Base-by-base conservation (phyloP, 2,797 vertebrate genomes). In the Synanceia verrucosa region DNA sequence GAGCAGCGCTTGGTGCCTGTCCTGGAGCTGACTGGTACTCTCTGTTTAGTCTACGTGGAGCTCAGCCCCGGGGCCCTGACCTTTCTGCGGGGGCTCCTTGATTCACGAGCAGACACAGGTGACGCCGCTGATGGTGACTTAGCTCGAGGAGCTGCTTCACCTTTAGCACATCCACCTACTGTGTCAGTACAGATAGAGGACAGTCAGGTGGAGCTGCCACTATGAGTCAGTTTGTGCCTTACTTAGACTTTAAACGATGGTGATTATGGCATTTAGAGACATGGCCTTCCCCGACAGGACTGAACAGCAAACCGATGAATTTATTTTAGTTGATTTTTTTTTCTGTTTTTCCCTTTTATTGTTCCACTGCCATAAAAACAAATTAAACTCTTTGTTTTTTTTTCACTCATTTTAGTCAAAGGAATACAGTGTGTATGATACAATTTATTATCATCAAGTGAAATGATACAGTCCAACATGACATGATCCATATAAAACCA, bases 401-500 rank as follows among this genome's bases (percentile, higher is more conserved):
- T 58, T 79, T 55, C 36, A 10, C 14, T 51, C 31, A 19, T 44
- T 86, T 88, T 88, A 85, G 86, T 89, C 65, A 78, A 82, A 85
- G 62, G 81, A 67, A 84, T 65, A 71, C 79, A 61, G 53, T 34
- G 79, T 87, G 74, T 84, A 79, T 62, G 28, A 78, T 86, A 88
- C 86, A 89, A 48, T 67, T 73, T 65, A 70, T 83, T 81, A 28
- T 71, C 63, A 81, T 76, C 59, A 87, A 57, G 48, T 82, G 51
- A 79, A 85, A 73, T 70, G 65, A 80, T 73, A 75, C 69, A 78
- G 47, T 62, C 60, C 58, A 81, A 83, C 76, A 81, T 55, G 47
- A 85, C 73, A 80, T 87, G 46, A 58, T 84, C 61, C 76, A 83
- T 88, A 89, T 88, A 89, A 89, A 91, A 88, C 36, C 65, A 67